A percentile compares a stretch with the other conserved stretches of the same genome.
Conservation (phyloP, 2,113 vertebrate species). For the Girardinichthys multiradiatus region DNA sequence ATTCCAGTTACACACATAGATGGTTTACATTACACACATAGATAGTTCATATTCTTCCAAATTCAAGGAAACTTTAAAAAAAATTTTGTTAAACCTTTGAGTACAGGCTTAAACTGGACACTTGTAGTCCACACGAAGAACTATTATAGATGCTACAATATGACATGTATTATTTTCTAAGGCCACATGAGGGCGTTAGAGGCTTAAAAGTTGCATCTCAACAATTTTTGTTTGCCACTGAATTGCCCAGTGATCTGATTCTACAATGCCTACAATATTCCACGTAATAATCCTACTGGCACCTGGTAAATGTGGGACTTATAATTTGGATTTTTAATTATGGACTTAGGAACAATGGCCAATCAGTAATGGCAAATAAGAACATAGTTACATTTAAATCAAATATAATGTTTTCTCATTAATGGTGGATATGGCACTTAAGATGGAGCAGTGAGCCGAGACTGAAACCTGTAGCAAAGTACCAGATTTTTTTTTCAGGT, state of each 20-base stretch:
- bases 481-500: slow-evolving; percentile 16
- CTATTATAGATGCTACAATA: background rate
- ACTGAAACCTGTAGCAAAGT: slow-evolving; percentile 3
- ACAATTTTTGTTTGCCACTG: background rate
- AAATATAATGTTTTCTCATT: slow-evolving; percentile 14
- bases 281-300: slow-evolving; percentile 10
- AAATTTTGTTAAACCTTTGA: background rate
- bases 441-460: background rate
- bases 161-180: background rate
- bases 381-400: slow-evolving; percentile 45
- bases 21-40: too few species aligned
- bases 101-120: background rate
- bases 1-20: too few species aligned
- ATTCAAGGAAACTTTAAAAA: background rate
- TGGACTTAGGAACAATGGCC: slow-evolving; percentile 19
- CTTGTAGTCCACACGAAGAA: background rate
- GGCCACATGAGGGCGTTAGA: slow-evolving; percentile 63
- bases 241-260: background rate
- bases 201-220: slow-evolving; percentile 15
- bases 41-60: too few species aligned
- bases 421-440: background rate
- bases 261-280: slow-evolving; percentile 2
- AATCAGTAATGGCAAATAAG: slow-evolving; percentile 51
- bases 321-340: slow-evolving; percentile 29
- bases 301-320: slow-evolving; percentile 20